These are phyloP conservation scores for Dromius quadrimaculatus DNA, from an alignment of 2,888 invertebrate species.

Conservation along the genomic window DNA sequence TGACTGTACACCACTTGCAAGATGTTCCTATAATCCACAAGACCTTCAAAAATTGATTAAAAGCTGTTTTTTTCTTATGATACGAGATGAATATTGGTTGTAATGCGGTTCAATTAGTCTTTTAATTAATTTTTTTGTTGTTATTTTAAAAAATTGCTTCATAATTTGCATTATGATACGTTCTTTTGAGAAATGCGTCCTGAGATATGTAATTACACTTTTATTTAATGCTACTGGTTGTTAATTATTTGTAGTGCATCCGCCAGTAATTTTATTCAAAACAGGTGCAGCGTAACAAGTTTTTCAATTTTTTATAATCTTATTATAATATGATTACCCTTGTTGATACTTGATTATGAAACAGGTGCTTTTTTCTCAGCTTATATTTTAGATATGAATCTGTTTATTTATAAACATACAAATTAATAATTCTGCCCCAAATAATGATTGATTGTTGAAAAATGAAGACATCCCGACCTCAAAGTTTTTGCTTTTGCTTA, in stretches of 20 bases:
- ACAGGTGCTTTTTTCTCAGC: conserved; percentile 31
- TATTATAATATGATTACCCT: conserved; percentile 48
- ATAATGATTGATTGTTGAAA: not conserved
- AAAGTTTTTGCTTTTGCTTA: too few species aligned
- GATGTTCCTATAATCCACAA: too few species aligned
- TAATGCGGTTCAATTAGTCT: conserved; percentile 18
- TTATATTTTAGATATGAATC: not conserved
- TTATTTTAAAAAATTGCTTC: conserved; percentile 21
- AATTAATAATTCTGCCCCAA: too few species aligned
- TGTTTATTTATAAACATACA: too few species aligned
- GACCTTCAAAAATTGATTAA: too few species aligned
- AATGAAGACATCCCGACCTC: conserved; percentile 5
- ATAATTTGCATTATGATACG: conserved; percentile 27
- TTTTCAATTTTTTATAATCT: conserved; percentile 44
- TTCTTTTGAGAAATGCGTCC: conserved; percentile 26
- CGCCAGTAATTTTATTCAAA: conserved; percentile 46
- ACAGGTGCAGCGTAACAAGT: conserved; percentile 34
- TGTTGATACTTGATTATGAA: conserved; percentile 31
- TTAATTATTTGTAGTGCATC: conserved; percentile 46
- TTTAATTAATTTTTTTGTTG: conserved; percentile 11
- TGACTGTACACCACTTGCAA: too few species aligned
- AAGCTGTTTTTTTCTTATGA: too few species aligned
- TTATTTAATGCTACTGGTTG: conserved; percentile 45
- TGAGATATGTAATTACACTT: conserved; percentile 39
- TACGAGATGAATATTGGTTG: too few species aligned